Conservation (phyloP, 2,797 vertebrate species). For the Chromobotia macracanthus region DNA sequence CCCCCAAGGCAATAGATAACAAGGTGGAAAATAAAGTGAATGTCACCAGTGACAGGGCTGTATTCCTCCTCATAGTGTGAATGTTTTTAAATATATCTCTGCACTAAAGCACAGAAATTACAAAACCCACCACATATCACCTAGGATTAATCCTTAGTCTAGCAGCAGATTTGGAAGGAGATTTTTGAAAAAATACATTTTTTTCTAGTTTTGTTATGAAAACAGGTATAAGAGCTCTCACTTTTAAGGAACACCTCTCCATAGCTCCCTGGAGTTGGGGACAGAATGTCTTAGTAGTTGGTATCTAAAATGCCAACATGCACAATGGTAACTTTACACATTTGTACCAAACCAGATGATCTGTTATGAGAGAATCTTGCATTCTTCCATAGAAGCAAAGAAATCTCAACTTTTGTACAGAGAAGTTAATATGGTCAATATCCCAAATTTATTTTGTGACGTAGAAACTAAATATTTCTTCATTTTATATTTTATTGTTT, state of each 20-base stretch:
- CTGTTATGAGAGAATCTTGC: too few species aligned
- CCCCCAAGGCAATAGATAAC: conserved; percentile 31
- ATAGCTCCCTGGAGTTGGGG: too few species aligned
- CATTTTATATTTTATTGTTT: too few species aligned
- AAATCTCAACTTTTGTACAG: too few species aligned
- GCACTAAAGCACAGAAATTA: conserved; percentile 8
- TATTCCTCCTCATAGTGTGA: conserved; percentile 15
- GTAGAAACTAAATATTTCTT: too few species aligned
- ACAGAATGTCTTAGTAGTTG: too few species aligned
- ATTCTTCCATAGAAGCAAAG: too few species aligned
- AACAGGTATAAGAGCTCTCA: background rate
- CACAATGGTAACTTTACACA: too few species aligned
- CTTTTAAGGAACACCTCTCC: background rate
- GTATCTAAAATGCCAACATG: too few species aligned
- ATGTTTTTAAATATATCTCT: conserved; percentile 28
- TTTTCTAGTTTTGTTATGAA: background rate
- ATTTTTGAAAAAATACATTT: background rate
- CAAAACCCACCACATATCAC: conserved; percentile 10
- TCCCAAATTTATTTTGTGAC: too few species aligned
- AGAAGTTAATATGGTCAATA: too few species aligned
- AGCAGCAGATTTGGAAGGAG: background rate
- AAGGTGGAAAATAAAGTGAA: conserved; percentile 47
- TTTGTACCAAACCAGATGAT: too few species aligned
- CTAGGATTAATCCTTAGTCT: background rate
- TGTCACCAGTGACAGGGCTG: conserved; percentile 21